Evolutionary conservation across 1,140 invertebrate species (phyloP).

Genomic region (Fopius arisanus): DNA sequence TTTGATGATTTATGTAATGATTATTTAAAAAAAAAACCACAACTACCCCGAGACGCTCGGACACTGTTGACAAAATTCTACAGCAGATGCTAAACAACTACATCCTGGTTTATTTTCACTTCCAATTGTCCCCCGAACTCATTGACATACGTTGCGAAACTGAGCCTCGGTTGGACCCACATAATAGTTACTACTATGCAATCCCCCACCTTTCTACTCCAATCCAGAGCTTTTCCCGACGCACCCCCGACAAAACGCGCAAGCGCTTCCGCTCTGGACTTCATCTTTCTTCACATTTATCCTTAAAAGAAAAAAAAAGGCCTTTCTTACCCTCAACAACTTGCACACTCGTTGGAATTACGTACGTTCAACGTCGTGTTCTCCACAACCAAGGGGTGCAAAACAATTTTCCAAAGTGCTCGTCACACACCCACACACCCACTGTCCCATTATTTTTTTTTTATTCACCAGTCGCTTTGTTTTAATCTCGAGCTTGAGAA

Average conservation of each 20-base stretch:
- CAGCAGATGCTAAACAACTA: constrained; percentile 14
- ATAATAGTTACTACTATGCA: constrained; percentile 13
- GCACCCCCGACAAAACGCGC: constrained; percentile 16
- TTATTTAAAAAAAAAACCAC: neutral
- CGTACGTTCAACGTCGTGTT: constrained; percentile 13
- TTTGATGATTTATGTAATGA: neutral
- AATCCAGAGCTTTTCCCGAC: constrained; percentile 23
- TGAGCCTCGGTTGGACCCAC: constrained; percentile 14
- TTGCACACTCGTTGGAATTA: constrained; percentile 13
- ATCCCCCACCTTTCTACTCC: neutral
- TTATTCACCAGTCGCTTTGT: neutral
- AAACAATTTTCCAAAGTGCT: constrained; percentile 33
- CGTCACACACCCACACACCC: neutral
- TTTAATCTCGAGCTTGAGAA: neutral
- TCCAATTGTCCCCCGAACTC: neutral
- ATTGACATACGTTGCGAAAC: constrained; percentile 24
- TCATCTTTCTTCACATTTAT: neutral
- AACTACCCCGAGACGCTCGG: neutral
- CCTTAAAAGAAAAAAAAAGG: neutral
- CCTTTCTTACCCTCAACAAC: constrained; percentile 15
- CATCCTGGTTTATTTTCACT: constrained; percentile 7
- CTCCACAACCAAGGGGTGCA: constrained; percentile 12
- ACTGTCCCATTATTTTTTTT: neutral
- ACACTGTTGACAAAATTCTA: neutral
- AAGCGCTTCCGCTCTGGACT: constrained; percentile 14